Percentiles rank a stretch among this genome's conserved stretches.
Evolutionary conservation across 2,797 vertebrate species (phyloP).

Genomic region (Austrolebias charrua): DNA sequence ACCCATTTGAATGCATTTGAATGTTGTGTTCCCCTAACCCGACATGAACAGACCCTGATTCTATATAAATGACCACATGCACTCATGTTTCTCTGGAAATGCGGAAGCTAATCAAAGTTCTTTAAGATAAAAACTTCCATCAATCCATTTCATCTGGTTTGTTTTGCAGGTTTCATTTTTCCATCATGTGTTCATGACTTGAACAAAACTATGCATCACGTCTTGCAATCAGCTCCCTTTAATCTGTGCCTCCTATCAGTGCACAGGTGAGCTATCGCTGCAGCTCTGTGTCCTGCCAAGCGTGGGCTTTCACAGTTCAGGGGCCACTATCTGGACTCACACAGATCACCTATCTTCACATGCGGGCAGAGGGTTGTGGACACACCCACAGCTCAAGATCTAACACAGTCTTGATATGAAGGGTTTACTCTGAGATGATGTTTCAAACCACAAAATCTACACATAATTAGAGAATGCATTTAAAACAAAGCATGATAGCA

Average conservation of each 20-base stretch:
- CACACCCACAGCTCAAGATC: constrained; percentile 60
- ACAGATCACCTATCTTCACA: constrained; percentile 54
- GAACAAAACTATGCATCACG: constrained; percentile 64
- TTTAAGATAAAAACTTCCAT: constrained; percentile 53
- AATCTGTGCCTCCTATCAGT: constrained; percentile 73
- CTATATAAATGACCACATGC: constrained; percentile 54
- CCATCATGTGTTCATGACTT: constrained; percentile 62
- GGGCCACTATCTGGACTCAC: constrained; percentile 65
- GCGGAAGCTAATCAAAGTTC: constrained; percentile 58
- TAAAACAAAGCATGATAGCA: constrained; percentile 10
- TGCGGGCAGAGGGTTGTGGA: constrained; percentile 59
- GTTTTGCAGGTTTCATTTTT: constrained; percentile 56
- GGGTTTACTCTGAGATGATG: constrained; percentile 47
- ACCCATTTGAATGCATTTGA: constrained; percentile 40
- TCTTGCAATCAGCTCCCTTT: constrained; percentile 68
- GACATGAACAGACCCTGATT: constrained; percentile 59
- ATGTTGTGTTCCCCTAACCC: constrained; percentile 42
- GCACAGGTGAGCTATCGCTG: constrained; percentile 73
- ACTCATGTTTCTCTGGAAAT: constrained; percentile 46
- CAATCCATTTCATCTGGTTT: constrained; percentile 63
- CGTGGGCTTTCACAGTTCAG: constrained; percentile 80
- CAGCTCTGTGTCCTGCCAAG: constrained; percentile 70
- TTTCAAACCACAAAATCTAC: constrained; percentile 61
- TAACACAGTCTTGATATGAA: constrained; percentile 44
- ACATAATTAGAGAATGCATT: constrained; percentile 51